phyloP scores from a whole-genome alignment of 1,140 invertebrate species.

The Saccostrea cuccullata region DNA sequence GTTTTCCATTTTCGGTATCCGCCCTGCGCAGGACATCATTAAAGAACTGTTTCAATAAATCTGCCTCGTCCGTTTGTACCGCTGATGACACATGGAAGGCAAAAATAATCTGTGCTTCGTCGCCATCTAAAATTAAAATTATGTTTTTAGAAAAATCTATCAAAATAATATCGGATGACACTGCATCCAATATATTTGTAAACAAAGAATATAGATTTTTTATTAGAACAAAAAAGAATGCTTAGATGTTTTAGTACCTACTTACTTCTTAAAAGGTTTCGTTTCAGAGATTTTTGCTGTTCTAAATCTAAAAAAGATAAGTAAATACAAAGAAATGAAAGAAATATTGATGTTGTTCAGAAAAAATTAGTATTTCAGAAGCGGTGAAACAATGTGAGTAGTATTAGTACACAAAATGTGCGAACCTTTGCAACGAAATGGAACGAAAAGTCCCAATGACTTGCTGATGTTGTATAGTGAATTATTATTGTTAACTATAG shows the following conservation, averaged over 20 bases:
- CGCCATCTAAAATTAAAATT: not conserved
- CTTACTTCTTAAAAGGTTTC: not conserved
- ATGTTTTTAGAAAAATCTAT: too few species aligned
- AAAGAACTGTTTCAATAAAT: not conserved
- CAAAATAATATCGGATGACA: too few species aligned
- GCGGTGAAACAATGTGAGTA: constrained; percentile 11
- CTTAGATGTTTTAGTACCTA: not conserved
- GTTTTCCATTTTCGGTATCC: not conserved
- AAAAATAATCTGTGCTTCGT: not conserved
- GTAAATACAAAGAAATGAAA: not conserved
- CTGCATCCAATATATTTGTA: too few species aligned
- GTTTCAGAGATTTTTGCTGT: not conserved
- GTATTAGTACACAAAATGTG: constrained; percentile 21
- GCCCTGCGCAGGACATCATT: not conserved
- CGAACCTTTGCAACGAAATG: constrained; percentile 34
- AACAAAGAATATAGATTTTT: too few species aligned
- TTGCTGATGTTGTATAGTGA: constrained; percentile 7
- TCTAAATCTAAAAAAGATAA: not conserved
- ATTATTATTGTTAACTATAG: constrained; percentile 1
- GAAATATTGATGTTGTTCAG: not conserved
- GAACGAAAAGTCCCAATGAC: not conserved
- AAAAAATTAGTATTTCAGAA: not conserved
- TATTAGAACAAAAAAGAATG: too few species aligned
- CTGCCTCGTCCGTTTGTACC: not conserved
- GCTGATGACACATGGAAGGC: constrained; percentile 18